phyloP scores from a whole-genome alignment of 2,113 vertebrate species.

The Sceloporus tristichus region DNA sequence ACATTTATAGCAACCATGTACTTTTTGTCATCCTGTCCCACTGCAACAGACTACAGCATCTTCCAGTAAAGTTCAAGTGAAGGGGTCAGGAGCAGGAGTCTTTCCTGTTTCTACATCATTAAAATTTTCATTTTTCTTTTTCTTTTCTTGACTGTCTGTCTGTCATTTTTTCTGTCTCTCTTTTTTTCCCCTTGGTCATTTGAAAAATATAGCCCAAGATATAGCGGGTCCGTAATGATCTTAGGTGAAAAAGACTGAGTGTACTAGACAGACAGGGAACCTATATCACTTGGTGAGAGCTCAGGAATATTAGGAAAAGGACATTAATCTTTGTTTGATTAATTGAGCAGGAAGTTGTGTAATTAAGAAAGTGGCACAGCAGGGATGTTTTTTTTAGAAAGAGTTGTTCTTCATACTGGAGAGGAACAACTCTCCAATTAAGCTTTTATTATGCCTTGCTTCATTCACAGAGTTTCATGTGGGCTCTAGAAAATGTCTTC shows the following conservation, averaged over 20 bases:
- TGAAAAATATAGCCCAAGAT: neutral
- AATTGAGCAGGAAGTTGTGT: accelerated
- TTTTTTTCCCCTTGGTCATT: no score
- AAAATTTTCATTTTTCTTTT: neutral
- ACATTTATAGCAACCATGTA: conserved; percentile 57
- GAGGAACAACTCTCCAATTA: no score
- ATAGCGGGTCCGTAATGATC: neutral
- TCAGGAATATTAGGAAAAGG: no score
- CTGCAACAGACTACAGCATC: neutral
- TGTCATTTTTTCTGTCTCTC: no score
- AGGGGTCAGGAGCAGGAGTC: no score
- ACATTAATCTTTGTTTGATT: neutral
- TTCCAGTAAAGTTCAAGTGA: conserved; percentile 1
- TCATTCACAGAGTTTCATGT: no score
- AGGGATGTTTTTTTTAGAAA: neutral
- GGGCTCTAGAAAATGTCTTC: no score
- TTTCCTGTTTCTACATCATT: neutral
- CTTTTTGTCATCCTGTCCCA: conserved; percentile 28
- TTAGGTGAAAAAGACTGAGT: no score
- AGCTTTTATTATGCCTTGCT: no score
- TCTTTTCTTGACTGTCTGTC: no score
- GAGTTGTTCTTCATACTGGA: neutral
- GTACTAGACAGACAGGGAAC: accelerated
- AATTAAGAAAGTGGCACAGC: neutral
- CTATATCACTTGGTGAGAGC: no score